Evolutionary conservation across 2,797 vertebrate species (phyloP), one percentile per base, ranked within the genome.

Genomic region (Syndactyla subalaris): DNA sequence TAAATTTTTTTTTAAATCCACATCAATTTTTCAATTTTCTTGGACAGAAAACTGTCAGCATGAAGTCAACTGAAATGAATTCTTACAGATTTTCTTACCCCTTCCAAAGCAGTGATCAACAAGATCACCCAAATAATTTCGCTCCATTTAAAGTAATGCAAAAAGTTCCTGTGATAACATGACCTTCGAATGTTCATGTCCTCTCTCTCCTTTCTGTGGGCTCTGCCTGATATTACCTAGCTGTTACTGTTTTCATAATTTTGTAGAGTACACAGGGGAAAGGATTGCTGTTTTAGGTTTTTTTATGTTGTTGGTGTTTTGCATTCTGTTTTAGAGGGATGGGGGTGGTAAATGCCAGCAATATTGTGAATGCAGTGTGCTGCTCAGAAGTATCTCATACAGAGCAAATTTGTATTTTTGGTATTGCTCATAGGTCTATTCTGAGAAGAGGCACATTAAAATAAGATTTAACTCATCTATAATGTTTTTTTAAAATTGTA

Each of bases 251-350:
- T 79, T 66, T 41, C 29, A 6, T 32, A 39, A 6, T 41, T 20
- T 39, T 82, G 0, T 41, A 52, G 51, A 52, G 13, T 55, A 81
- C 39, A 74, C 4, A 86, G 5, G 11, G 5, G 11, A 89, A 85
- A 66, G 7, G 8, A 58, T 14, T 66, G 9, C 3, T 55, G 18
- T 8, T 59, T 45, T 24, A 19, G 7, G 5, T 2, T 8, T 65
- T 39, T 49, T 4, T 10, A 20, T 0, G 0, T 9, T 36, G 14
- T n/a, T 59, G 48, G 5, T 2, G 55, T 54, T 46, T 17, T 22
- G 10, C 22, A n/a, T 11, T 18, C 27, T 16, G 1, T 22, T 55
- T 57, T 57, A 13, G 52, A 7, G 3, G 8, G 21, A 6, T 27
- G 23, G 14, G 6, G 4, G 8, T 38, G 13, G 49, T 74, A 74